phyloP scores from a whole-genome alignment of 1,140 invertebrate species.

The Eriosoma lanigerum region DNA sequence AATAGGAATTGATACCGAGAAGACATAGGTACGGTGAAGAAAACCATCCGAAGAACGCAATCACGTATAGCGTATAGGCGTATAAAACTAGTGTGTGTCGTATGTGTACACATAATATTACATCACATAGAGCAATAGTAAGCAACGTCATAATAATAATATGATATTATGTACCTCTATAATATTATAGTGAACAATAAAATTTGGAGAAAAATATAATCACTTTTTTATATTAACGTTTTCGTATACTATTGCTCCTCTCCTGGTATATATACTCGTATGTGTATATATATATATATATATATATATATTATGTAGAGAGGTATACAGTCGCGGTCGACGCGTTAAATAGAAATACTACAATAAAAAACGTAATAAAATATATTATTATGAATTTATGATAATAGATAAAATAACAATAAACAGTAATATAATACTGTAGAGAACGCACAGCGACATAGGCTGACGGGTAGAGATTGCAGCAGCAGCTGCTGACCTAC shows the following conservation, averaged over 20 bases:
- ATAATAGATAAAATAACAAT: background rate
- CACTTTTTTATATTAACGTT: no score
- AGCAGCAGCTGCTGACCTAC: constrained; percentile 10
- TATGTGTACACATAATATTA: no score
- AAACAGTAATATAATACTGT: background rate
- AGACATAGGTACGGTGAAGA: background rate
- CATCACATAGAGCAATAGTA: no score
- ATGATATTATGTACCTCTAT: no score
- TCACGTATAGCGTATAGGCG: background rate
- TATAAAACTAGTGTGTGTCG: no score
- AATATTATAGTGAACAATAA: no score
- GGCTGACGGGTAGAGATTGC: background rate
- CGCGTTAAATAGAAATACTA: background rate
- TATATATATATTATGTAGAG: no score
- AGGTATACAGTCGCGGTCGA: background rate
- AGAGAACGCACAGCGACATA: background rate
- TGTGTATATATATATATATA: no score
- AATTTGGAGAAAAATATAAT: no score
- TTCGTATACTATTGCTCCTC: no score
- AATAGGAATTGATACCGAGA: background rate
- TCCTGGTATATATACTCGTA: no score
- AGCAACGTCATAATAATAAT: no score
- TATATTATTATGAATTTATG: background rate
- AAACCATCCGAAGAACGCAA: background rate
- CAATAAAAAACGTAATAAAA: constrained; percentile 11